These are phyloP conservation scores for Pyrrhura leucotis DNA, from an alignment of 2,797 vertebrate species.

Conservation along the genomic window DNA sequence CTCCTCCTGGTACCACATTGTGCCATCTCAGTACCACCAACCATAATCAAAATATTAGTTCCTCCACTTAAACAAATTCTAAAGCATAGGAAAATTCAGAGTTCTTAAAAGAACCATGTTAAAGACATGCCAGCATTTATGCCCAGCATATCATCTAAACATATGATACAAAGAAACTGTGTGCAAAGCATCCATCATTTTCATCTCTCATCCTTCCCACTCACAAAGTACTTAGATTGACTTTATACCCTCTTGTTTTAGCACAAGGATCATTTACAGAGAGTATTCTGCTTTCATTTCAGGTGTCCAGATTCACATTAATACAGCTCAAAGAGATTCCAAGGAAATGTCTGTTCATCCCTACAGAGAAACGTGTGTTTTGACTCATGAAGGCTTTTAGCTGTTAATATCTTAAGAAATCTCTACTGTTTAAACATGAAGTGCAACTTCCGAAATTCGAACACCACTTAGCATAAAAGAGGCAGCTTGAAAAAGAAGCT, in stretches of 20 bases:
- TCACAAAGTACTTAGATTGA: neutral
- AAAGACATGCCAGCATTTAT: neutral
- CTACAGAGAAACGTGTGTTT: neutral
- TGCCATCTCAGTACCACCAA: neutral
- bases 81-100: neutral
- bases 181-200: neutral
- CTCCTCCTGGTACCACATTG: neutral
- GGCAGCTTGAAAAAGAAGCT: neutral
- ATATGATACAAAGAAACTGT: neutral
- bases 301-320: neutral
- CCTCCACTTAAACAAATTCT: neutral
- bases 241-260: neutral
- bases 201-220: neutral
- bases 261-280: neutral
- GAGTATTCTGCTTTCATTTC: neutral
- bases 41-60: neutral
- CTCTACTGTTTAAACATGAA: neutral
- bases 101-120: neutral
- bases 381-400: neutral
- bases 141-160: rapidly evolving
- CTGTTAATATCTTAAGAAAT: neutral
- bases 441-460: neutral
- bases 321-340: neutral
- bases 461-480: neutral
- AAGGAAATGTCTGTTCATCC: neutral